Evolutionary conservation across 2,113 vertebrate species (phyloP).

Genomic region (Kobus ellipsiprymnus): DNA sequence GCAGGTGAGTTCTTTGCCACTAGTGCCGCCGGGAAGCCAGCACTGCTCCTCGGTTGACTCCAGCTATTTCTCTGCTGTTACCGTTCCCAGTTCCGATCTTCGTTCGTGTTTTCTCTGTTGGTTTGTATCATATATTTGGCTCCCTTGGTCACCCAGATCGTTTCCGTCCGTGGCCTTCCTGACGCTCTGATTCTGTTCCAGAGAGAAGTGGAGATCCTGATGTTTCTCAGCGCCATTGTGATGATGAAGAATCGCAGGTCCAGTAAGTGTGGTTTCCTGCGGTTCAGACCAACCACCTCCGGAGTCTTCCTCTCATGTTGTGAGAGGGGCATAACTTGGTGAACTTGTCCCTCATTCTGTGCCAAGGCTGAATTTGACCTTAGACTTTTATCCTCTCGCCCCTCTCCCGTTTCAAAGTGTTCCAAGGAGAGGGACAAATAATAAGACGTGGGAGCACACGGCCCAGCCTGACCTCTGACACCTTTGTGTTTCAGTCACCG

Average conservation of each 20-base stretch:
- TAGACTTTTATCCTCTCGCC: not conserved
- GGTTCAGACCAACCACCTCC: accelerated
- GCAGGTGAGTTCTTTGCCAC: not conserved
- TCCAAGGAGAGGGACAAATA: not conserved
- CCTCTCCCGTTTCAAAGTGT: not conserved
- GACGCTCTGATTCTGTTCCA: constrained; percentile 65
- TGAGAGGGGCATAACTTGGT: not conserved
- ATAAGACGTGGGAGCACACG: not conserved
- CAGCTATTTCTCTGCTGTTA: not conserved
- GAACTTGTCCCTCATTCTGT: not conserved
- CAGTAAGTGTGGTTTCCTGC: constrained; percentile 81
- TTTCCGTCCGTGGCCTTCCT: not conserved
- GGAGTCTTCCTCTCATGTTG: not conserved
- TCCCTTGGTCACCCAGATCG: not conserved
- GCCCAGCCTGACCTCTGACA: not conserved
- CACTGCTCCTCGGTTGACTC: not conserved
- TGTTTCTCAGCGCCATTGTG: constrained; percentile 97
- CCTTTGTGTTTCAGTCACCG: constrained; percentile 81
- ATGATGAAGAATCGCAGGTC: constrained; percentile 99
- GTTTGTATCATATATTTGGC: not conserved
- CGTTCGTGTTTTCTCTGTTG: not conserved
- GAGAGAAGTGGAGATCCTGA: constrained; percentile 97
- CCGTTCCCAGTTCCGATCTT: not conserved
- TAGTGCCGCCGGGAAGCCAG: not conserved
- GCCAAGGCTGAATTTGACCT: not conserved